A percentile compares a stretch with the other conserved stretches of the same genome.
These are phyloP conservation scores for Luperina testacea DNA, from an alignment of 2,888 invertebrate genomes.

Conservation along the genomic window DNA sequence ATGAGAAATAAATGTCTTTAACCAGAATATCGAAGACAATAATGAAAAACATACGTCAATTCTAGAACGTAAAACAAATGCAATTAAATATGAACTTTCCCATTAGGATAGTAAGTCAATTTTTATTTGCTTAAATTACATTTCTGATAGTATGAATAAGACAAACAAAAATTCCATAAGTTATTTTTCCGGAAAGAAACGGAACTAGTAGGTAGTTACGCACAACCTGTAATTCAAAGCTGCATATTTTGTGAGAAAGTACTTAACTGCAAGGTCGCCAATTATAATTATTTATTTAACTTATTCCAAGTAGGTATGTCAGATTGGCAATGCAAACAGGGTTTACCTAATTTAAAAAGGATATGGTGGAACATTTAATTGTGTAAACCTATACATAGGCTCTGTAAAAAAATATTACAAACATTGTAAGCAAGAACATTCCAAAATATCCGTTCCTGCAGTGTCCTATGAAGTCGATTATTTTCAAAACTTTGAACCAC, in stretches of 20 bases:
- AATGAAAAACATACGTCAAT: background rate
- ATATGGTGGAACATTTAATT: background rate
- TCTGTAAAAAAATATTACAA: background rate
- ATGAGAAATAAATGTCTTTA: too few species aligned
- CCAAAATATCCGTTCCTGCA: background rate
- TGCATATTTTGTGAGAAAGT: slow-evolving; percentile 50
- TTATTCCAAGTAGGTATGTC: slow-evolving; percentile 23
- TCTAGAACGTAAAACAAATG: background rate
- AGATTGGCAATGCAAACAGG: background rate
- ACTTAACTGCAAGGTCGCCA: slow-evolving; percentile 36
- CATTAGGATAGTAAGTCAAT: background rate
- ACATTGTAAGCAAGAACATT: background rate
- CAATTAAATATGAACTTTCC: slow-evolving; percentile 9
- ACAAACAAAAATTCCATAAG: background rate
- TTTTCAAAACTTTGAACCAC: background rate
- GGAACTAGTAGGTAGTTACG: slow-evolving; percentile 21
- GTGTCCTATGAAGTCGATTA: background rate
- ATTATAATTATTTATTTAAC: slow-evolving; percentile 21
- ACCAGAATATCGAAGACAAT: background rate
- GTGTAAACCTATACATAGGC: background rate
- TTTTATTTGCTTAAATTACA: too few species aligned
- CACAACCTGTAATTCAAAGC: slow-evolving; percentile 19
- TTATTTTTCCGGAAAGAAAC: slow-evolving; percentile 30
- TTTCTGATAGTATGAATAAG: background rate
- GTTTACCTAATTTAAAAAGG: slow-evolving; percentile 19